phyloP scores from a whole-genome alignment of 2,888 invertebrate genomes.

The Myopa testacea region DNA sequence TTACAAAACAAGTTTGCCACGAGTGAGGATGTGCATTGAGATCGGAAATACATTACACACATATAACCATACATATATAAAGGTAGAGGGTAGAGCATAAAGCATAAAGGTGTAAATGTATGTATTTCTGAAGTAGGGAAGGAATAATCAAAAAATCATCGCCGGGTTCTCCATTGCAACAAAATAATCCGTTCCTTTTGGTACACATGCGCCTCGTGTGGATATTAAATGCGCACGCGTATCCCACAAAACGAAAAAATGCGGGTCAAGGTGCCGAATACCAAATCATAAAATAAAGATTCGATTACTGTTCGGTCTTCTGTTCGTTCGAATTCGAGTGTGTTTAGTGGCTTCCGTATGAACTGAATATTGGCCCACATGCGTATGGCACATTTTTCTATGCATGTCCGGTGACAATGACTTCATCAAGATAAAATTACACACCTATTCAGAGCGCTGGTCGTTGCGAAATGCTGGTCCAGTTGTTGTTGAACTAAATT shows the following conservation, averaged over 20 bases:
- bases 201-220: neutral
- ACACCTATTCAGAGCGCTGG: conserved; percentile 3
- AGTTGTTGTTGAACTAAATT: neutral
- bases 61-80: too few relatives aligned
- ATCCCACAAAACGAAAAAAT: conserved; percentile 14
- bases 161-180: too few relatives aligned
- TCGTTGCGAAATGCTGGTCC: conserved; percentile 28
- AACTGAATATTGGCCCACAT: conserved; percentile 19
- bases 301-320: conserved; percentile 6
- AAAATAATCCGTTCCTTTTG: neutral
- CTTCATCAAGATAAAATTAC: conserved; percentile 29
- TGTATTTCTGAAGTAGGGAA: too few relatives aligned
- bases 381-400: neutral
- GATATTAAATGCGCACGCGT: conserved; percentile 18
- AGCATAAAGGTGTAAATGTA: too few relatives aligned
- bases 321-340: neutral
- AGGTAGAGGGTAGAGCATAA: too few relatives aligned
- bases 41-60: too few relatives aligned
- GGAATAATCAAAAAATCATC: too few relatives aligned
- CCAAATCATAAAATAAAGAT: neutral
- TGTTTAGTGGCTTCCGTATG: neutral
- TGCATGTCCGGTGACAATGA: neutral
- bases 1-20: too few relatives aligned
- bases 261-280: conserved; percentile 32
- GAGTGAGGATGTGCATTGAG: too few relatives aligned